Base-by-base conservation (phyloP, 2,113 vertebrate species). In the Perca schrenkii region DNA sequence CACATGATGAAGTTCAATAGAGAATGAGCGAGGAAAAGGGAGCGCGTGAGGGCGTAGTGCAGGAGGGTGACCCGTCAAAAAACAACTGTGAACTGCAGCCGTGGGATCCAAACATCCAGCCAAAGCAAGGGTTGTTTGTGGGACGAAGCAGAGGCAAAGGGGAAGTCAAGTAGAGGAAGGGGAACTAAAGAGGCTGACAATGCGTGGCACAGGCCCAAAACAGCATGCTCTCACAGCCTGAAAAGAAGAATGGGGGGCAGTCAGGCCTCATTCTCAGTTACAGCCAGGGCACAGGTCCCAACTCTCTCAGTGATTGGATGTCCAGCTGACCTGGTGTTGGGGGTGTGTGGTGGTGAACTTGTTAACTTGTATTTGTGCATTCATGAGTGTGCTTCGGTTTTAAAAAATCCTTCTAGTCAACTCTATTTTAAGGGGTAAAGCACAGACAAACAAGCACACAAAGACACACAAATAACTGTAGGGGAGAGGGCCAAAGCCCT, bases 171-270 rank as follows among this genome's bases (percentile, higher is more conserved):
- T 52, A 43, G 62, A 90, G 87, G 84, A 92, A 84, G 78, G 67
- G 77, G 64, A 88, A 82, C 86, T 74, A 53, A 75, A 85, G 53
- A 76, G 36, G 82, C 77, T 88, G 87, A 89, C 90, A 87, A 89
- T 89, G 94, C 65, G 54, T 93, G 84, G 94, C 84, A 85, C 80
- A 76, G 77, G 79, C 89, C 92, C 94, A 92, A 93, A 92, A 79
- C 74, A 75, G 53, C 47, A 0, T 68, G 54, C 74, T 86, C 60
- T 85, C 56, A 43, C 82, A 72, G 60, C 54, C 71, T 73, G 16
- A 71, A 74, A 54, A 40, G 19, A 36, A 66, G 40, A 43, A 49
- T 6, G 61, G 60, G 61, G 66, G 15, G 52, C 25, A 89, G 86
- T 82, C 86, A 88, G 86, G 73, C 87, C 82, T 84, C 90, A 87